Percentiles rank a stretch among this genome's conserved stretches.
Conservation (phyloP, 2,113 vertebrate species). For the Nibea albiflora region DNA sequence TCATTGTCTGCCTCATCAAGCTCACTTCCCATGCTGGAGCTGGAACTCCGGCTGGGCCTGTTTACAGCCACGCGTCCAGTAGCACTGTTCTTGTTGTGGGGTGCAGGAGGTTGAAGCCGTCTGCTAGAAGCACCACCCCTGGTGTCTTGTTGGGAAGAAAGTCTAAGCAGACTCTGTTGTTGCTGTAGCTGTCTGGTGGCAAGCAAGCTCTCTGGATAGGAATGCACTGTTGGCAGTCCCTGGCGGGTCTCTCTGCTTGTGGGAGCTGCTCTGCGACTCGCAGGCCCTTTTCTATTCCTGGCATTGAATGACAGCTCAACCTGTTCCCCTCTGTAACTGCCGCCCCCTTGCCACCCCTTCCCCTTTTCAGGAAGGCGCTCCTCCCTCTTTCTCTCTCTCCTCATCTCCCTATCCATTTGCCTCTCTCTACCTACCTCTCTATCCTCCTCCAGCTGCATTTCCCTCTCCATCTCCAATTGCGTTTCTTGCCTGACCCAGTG, state of each 20-base stretch:
- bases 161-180: slow-evolving; percentile 78
- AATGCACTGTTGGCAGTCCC: slow-evolving; percentile 78
- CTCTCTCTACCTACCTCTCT: slow-evolving; percentile 53
- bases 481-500: slow-evolving; percentile 66
- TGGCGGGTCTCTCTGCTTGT: slow-evolving; percentile 81
- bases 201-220: slow-evolving; percentile 82
- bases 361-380: slow-evolving; percentile 72
- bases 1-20: slow-evolving; percentile 89
- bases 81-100: slow-evolving; percentile 64
- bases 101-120: slow-evolving; percentile 66
- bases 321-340: slow-evolving; percentile 87
- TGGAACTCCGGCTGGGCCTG: slow-evolving; percentile 78
- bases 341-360: slow-evolving; percentile 75
- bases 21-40: slow-evolving; percentile 87
- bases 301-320: slow-evolving; percentile 90
- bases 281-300: slow-evolving; percentile 89
- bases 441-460: slow-evolving; percentile 65
- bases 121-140: slow-evolving; percentile 63
- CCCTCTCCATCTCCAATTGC: slow-evolving; percentile 73
- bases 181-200: slow-evolving; percentile 81
- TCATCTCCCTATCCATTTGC: slow-evolving; percentile 55
- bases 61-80: slow-evolving; percentile 59
- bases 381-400: slow-evolving; percentile 75
- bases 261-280: slow-evolving; percentile 81
- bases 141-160: slow-evolving; percentile 75